These are phyloP conservation scores for Phytoseiulus persimilis DNA, from an alignment of 2,888 invertebrate genomes.

Conservation along the genomic window DNA sequence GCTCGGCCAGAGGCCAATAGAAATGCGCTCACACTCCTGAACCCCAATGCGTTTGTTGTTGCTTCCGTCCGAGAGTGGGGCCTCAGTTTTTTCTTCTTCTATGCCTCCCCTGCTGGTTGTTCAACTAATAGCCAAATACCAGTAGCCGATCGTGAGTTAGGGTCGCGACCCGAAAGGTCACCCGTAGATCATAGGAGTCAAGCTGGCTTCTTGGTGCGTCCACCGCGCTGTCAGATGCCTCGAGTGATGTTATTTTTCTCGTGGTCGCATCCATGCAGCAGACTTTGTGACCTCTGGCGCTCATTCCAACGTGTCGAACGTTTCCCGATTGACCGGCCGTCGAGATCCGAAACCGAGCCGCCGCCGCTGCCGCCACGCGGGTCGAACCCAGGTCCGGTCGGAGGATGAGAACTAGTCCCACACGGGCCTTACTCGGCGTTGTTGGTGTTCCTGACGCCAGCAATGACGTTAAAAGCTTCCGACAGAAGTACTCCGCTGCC, in stretches of 20 bases:
- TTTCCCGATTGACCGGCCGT: background rate
- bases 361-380: too few species aligned
- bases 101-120: background rate
- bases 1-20: background rate
- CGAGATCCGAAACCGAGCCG: background rate
- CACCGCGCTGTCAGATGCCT: background rate
- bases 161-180: conserved; percentile 5
- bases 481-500: background rate
- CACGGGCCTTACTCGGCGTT: background rate
- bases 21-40: background rate
- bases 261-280: background rate
- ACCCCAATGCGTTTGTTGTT: background rate
- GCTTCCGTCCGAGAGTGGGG: background rate
- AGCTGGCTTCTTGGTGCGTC: background rate
- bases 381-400: too few species aligned
- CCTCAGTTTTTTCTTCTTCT: background rate
- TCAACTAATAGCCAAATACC: background rate
- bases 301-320: background rate
- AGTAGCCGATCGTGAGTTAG: background rate
- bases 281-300: background rate
- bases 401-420: too few species aligned
- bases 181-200: background rate
- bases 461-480: background rate
- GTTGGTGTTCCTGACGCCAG: background rate
- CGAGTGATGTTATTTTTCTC: background rate